Conservation (phyloP, 2,113 vertebrate genomes). For the Peromyscus polionotus region DNA sequence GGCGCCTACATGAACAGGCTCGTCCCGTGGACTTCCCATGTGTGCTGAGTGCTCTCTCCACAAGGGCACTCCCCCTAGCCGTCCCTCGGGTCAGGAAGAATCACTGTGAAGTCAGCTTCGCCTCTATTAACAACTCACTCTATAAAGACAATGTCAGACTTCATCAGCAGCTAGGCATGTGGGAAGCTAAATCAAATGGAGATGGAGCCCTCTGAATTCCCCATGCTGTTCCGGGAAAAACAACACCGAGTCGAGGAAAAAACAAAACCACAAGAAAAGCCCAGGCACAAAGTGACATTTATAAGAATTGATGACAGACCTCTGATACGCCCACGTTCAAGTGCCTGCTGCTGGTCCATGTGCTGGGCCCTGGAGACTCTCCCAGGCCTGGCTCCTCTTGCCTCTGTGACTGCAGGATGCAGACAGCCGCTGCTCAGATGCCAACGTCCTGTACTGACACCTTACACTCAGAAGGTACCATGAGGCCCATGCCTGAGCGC, state of each 20-base stretch:
- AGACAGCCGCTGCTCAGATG: accelerated
- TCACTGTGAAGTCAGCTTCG: background rate
- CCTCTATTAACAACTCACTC: conserved; percentile 53
- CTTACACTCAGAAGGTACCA: accelerated
- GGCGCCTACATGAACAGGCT: accelerated
- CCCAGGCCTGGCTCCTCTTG: accelerated
- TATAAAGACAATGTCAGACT: conserved; percentile 53
- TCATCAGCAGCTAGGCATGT: background rate
- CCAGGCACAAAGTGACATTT: background rate
- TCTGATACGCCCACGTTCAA: background rate
- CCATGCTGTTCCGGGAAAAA: background rate
- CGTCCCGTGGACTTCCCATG: accelerated
- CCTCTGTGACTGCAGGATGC: accelerated
- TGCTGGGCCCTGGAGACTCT: accelerated
- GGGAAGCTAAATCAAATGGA: background rate
- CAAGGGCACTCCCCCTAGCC: background rate
- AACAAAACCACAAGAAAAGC: background rate
- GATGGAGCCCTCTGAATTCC: conserved; percentile 12
- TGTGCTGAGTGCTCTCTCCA: accelerated
- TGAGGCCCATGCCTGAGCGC: accelerated
- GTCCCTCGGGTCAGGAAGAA: accelerated
- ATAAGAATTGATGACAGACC: conserved; percentile 52
- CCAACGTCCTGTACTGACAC: accelerated
- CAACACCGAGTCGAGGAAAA: background rate
- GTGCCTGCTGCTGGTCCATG: accelerated